Base-by-base conservation (phyloP, 92 coral and sea anemone genomes). In the Porites rus region DNA sequence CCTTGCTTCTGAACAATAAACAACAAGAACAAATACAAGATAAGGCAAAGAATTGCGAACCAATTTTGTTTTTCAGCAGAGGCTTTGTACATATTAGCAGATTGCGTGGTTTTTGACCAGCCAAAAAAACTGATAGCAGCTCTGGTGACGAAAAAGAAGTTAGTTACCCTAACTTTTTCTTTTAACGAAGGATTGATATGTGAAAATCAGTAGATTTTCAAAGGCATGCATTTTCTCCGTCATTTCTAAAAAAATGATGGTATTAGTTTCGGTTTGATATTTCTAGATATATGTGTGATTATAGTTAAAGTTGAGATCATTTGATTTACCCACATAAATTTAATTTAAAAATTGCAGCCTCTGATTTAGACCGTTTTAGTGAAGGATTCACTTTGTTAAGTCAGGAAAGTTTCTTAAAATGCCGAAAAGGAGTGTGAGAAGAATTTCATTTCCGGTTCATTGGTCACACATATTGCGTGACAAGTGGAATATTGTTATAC, bases 131-230 rank as follows among this genome's bases (percentile, higher is more conserved):
- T 65, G 69, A 65, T 1, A 65, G 69, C 69, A 65, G 28, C 69
- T 65, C 69, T 65, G 69, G 69, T 65, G 69, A 65, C 69, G 69
- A 65, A 65, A 65, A 65, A 65, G 69, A 17, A n/a, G 69, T 65
- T 65, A 65, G 69, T 65, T 11, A 65, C 69, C 69, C 69, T 1
- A 65, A 65, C 69, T n/a, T 65, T 65, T 17, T 65, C 69, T 65
- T 65, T 65, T 65, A 65, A 65, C 69, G 22, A 18, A 65, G 22
- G 69, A 65, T 65, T 17, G 22, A 65, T 65, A 65, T 65, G 11
- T 65, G 69, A 65, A 65, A 65, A 24, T 11, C 69, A 65, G 22
- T 65, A 65, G 69, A 65, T 65, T 65, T 65, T 65, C 69, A 65
- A 65, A 65, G 69, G 8, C 69, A 65, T 65, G 69, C 69, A 65